A percentile compares a stretch with the other conserved stretches of the same genome.
Evolutionary conservation across 2,113 vertebrate species (phyloP).

Genomic region (Athene cunicularia): DNA sequence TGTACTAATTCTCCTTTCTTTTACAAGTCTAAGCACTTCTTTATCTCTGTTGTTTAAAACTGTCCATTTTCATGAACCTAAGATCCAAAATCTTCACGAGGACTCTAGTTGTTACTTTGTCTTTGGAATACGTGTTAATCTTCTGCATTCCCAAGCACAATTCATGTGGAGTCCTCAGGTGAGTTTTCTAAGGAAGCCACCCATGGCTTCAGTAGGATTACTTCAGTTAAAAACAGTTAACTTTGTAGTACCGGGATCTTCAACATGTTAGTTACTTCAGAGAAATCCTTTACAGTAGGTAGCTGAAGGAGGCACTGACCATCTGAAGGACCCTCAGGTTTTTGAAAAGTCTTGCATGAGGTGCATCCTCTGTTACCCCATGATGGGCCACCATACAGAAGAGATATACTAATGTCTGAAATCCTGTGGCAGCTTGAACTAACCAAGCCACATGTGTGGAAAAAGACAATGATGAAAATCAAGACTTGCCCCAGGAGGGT

Average conservation of each 20-base stretch:
- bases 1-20: not conserved
- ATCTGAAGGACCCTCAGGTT: not conserved
- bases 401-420: not conserved
- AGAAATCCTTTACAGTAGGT: not conserved
- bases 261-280: not conserved
- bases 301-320: not conserved
- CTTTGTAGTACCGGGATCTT: not conserved
- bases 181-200: not conserved
- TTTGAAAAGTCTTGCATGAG: not conserved
- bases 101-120: not conserved
- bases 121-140: not conserved
- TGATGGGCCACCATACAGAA: not conserved
- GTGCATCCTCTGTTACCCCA: not conserved
- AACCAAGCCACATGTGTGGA: not conserved
- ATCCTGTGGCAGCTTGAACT: not conserved
- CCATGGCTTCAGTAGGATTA: not conserved
- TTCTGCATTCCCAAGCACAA: not conserved
- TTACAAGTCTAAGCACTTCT: not conserved
- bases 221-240: not conserved
- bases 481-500: not conserved
- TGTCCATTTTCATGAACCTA: not conserved
- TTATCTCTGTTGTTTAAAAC: not conserved
- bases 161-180: accelerated
- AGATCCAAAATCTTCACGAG: not conserved
- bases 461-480: not conserved